A percentile compares a stretch with the other conserved stretches of the same genome.
phyloP scores from a whole-genome alignment of 2,888 invertebrate species.

The Erebia ligea region DNA sequence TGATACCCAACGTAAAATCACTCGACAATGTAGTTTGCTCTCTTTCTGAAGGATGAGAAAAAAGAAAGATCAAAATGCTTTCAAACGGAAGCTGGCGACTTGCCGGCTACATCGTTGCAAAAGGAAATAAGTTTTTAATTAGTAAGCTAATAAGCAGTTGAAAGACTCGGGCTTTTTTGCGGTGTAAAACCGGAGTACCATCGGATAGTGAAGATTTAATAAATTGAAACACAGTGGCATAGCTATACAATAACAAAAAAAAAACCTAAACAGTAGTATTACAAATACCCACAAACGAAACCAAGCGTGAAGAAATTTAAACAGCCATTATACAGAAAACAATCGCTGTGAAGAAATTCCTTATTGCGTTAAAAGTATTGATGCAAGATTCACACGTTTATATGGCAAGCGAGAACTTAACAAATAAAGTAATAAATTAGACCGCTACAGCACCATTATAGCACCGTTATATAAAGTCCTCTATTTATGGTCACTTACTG shows the following conservation, averaged over 20 bases:
- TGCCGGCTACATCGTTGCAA: neutral
- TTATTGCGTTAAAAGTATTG: conserved; percentile 25
- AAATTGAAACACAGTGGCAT: neutral
- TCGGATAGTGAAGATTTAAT: neutral
- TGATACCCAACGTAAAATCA: too few species aligned
- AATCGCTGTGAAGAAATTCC: conserved; percentile 29
- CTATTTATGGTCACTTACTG: conserved; percentile 54
- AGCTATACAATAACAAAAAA: neutral
- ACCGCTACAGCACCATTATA: conserved; percentile 37
- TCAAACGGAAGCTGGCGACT: neutral
- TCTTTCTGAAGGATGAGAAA: neutral
- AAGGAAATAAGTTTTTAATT: neutral
- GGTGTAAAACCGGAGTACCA: neutral
- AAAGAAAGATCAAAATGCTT: neutral
- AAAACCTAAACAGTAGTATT: neutral
- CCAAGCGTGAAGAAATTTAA: conserved; percentile 14
- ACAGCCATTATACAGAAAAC: conserved; percentile 16
- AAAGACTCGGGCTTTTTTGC: neutral
- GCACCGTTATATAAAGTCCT: conserved; percentile 43
- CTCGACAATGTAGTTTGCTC: too few species aligned
- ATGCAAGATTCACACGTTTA: conserved; percentile 34
- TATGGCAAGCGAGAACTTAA: conserved; percentile 11
- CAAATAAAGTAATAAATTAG: conserved; percentile 41
- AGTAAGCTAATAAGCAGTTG: neutral
- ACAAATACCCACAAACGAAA: conserved; percentile 3